Evolutionary conservation across 2,797 vertebrate species (phyloP).

Genomic region (Sebastes steindachneri): DNA sequence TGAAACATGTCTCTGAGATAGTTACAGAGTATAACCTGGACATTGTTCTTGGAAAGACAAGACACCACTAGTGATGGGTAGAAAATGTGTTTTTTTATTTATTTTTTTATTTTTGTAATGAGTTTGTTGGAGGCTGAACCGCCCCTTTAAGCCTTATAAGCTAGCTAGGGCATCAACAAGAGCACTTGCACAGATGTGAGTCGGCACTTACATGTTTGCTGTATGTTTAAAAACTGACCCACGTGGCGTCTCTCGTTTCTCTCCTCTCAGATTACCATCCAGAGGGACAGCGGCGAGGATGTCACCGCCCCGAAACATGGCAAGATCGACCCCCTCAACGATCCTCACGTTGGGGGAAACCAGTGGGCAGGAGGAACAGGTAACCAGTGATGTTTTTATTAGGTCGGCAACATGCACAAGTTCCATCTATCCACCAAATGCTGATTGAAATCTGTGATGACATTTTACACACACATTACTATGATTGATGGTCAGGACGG

Average conservation of each 20-base stretch:
- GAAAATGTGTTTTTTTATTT: too few relatives aligned
- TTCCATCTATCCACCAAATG: background rate
- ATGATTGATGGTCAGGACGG: background rate
- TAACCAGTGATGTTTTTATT: background rate
- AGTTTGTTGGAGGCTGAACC: background rate
- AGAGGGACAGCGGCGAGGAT: conserved; percentile 91
- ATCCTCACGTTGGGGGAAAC: conserved; percentile 94
- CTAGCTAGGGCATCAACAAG: too few relatives aligned
- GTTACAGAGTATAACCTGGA: too few relatives aligned
- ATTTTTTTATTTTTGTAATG: too few relatives aligned
- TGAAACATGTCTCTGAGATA: too few relatives aligned
- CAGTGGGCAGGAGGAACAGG: conserved; percentile 98
- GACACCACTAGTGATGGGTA: background rate
- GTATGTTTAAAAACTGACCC: background rate
- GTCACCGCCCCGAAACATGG: conserved; percentile 94
- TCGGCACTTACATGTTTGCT: background rate
- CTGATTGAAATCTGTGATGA: background rate
- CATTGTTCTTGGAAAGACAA: background rate
- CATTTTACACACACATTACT: background rate
- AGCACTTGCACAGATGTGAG: background rate
- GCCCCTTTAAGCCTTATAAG: background rate
- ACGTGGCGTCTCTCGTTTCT: conserved; percentile 1
- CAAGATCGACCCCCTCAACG: conserved; percentile 89
- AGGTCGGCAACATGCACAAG: background rate
- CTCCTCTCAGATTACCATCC: conserved; percentile 89